Evolutionary conservation across 2,113 vertebrate species (phyloP), one percentile per base, ranked within the genome.

Genomic region (Ageneiosus marmoratus): DNA sequence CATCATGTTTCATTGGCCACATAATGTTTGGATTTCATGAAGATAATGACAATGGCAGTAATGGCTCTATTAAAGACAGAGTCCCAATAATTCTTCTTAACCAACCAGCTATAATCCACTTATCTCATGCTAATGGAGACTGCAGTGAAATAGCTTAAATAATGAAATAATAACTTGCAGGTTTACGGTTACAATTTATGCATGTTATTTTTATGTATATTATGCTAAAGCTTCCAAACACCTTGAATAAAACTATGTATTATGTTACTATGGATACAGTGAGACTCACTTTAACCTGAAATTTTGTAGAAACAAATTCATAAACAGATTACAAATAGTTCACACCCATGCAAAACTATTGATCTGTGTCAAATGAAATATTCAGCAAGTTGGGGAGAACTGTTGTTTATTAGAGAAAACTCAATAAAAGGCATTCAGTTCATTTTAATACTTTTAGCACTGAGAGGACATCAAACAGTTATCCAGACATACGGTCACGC

Each of bases 291-390:
- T 29, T 16, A 65, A 20, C 82, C 56, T 29, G 51, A 79, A 74
- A 79, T 44, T 20, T 51, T 29, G 6, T n/a, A 55, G 50, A 79
- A 37, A 27, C 48, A 48, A 76, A 85, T 83, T 77, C 80, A 50
- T 16, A 62, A 60, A 46, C 32, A 85, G 87, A 82, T 88, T 80
- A 72, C 51, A 87, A 79, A 87, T 88, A 69, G 89, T 88, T 83
- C 16, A 37, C 81, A 79, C 75, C 77, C 70, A 41, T 13, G 13
- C 22, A 89, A 81, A 90, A 92, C 91, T 86, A 90, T 91, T 91
- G 65, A 92, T 85, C 55, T 20, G 37, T 62, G 53, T 81, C 56
- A 86, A 89, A 91, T 91, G 7, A 91, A 91, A 91, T 89, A 90
- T 91, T 90, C n/a, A 90, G 77, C 11, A 81, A 72, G 77, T 41